A percentile compares a stretch with the other conserved stretches of the same genome.
phyloP scores from a whole-genome alignment of 2,113 vertebrate genomes.

The Antechinus stuartii region DNA sequence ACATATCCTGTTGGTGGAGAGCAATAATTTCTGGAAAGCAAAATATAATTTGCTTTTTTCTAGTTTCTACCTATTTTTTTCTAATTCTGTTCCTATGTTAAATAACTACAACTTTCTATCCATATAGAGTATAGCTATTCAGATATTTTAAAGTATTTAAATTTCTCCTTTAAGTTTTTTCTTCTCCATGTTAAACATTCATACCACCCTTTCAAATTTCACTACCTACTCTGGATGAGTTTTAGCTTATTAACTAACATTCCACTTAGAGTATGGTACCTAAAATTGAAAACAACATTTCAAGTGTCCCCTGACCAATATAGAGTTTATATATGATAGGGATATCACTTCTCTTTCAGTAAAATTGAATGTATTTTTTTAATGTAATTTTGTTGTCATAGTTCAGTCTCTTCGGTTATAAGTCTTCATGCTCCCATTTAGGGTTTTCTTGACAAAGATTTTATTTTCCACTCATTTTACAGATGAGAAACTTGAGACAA shows the following conservation, averaged over 20 bases:
- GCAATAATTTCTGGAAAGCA: neutral
- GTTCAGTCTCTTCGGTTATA: neutral
- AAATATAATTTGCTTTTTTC: neutral
- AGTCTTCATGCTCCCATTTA: neutral
- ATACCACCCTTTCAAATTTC: neutral
- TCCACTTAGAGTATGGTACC: neutral
- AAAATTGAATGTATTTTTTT: neutral
- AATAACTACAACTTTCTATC: neutral
- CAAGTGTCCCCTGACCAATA: neutral
- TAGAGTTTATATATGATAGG: neutral
- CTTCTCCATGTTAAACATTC: neutral
- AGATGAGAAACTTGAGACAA: neutral
- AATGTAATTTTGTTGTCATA: neutral
- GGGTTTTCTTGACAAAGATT: neutral
- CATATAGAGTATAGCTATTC: neutral
- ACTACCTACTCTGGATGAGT: neutral
- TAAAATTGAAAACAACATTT: slow-evolving; percentile 13
- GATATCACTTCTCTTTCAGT: neutral
- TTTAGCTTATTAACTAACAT: neutral
- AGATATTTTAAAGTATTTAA: neutral
- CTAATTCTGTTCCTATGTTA: neutral
- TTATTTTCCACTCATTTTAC: neutral
- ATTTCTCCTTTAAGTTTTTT: neutral
- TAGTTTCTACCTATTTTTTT: neutral
- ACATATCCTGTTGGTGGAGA: neutral